Conservation (phyloP, 1,140 invertebrate species). For the Drosophila murphyi region DNA sequence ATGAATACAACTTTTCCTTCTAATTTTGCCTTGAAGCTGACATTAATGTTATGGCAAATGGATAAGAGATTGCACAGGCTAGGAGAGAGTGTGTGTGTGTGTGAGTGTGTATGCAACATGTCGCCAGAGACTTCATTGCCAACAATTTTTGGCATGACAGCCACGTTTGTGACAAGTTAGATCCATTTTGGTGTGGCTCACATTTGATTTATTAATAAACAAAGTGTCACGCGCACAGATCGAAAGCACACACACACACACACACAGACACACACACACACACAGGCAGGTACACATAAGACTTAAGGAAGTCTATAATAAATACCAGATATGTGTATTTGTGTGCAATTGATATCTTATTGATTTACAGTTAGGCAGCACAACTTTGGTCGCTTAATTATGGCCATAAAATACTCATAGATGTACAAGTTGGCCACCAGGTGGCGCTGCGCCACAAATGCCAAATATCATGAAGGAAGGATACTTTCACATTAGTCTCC, state of each 20-base stretch:
- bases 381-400: conserved; percentile 19
- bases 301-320: not conserved
- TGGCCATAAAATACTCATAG: not conserved
- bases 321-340: conserved; percentile 20
- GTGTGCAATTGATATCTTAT: conserved; percentile 69
- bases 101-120: conserved; percentile 36
- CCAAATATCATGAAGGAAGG: not conserved
- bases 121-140: conserved; percentile 55
- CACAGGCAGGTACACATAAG: not conserved
- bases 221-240: conserved; percentile 45
- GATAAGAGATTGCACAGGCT: conserved; percentile 38
- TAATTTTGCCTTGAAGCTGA: conserved; percentile 34
- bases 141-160: conserved; percentile 57
- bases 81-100: conserved; percentile 4
- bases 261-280: conserved; percentile 1
- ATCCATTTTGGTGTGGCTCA: conserved; percentile 55
- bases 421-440: not conserved
- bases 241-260: not conserved
- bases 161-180: conserved; percentile 66
- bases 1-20: conserved; percentile 29
- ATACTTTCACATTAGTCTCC: not conserved
- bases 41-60: conserved; percentile 41
- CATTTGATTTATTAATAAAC: conserved; percentile 76
- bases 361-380: conserved; percentile 46
- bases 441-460: conserved; percentile 5